Percentiles rank a stretch among this genome's conserved stretches.
phyloP scores from a whole-genome alignment of 2,113 vertebrate genomes.

The Martes martes region DNA sequence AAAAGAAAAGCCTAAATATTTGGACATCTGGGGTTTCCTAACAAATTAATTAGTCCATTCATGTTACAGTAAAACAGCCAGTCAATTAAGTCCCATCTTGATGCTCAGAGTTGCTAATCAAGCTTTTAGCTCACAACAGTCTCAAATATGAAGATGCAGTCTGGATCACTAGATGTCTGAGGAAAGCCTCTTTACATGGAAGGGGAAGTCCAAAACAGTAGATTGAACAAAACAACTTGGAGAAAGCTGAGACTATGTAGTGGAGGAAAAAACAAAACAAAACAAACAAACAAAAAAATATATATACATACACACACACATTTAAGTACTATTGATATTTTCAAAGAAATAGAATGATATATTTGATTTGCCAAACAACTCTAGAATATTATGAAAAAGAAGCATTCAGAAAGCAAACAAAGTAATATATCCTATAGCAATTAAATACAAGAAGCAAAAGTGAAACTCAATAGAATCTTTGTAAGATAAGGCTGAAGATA shows the following conservation, averaged over 20 bases:
- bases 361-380: neutral
- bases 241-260: neutral
- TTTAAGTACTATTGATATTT: neutral
- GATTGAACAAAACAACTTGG: neutral
- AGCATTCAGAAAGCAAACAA: neutral
- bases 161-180: neutral
- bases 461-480: neutral
- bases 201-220: neutral
- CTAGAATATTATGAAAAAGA: neutral
- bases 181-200: neutral
- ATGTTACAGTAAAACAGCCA: neutral
- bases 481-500: neutral
- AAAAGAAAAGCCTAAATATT: neutral
- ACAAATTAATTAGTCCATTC: neutral
- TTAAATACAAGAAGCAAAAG: neutral
- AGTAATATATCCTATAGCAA: neutral
- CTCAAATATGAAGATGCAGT: neutral
- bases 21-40: neutral
- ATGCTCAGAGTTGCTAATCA: neutral
- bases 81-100: neutral
- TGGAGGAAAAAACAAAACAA: neutral
- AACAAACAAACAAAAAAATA: neutral
- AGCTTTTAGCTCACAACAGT: neutral
- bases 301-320: neutral
- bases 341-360: neutral